These are phyloP conservation scores for Anaspis maculata DNA, from an alignment of 2,888 invertebrate species.

Conservation along the genomic window DNA sequence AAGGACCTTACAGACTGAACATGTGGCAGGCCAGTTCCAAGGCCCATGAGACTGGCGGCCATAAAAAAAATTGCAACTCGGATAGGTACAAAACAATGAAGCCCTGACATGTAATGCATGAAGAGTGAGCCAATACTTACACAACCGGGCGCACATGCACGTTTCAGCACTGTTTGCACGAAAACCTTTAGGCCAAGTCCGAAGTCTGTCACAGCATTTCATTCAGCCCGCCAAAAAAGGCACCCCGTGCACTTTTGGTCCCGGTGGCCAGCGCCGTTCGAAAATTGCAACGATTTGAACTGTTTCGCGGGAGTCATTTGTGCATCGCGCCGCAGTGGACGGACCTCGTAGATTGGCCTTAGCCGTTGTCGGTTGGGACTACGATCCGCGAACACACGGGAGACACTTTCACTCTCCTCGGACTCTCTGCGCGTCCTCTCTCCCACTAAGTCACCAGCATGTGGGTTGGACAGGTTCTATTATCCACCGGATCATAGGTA, in stretches of 20 bases:
- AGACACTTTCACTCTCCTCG: not conserved
- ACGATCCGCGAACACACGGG: not conserved
- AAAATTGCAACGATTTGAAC: not conserved
- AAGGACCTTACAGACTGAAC: too few relatives aligned
- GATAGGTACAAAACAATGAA: not conserved
- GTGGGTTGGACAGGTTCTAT: not conserved
- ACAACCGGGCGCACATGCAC: constrained; percentile 4
- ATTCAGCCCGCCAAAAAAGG: not conserved
- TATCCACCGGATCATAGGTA: too few relatives aligned
- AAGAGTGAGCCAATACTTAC: not conserved
- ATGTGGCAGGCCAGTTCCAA: too few relatives aligned
- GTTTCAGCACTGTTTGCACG: constrained; percentile 2
- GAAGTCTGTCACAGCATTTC: not conserved
- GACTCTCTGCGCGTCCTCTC: not conserved
- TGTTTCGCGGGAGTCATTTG: too few relatives aligned
- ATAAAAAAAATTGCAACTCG: not conserved
- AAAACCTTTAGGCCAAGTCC: not conserved
- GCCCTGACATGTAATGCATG: too few relatives aligned
- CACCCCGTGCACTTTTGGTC: not conserved
- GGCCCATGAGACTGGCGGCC: not conserved
- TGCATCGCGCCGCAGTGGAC: too few relatives aligned
- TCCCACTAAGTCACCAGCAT: too few relatives aligned
- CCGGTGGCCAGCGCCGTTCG: not conserved
- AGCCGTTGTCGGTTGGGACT: not conserved
- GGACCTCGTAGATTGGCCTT: not conserved